Evolutionary conservation across 2,888 invertebrate species (phyloP).

Genomic region (Arrhopalites spinosus): DNA sequence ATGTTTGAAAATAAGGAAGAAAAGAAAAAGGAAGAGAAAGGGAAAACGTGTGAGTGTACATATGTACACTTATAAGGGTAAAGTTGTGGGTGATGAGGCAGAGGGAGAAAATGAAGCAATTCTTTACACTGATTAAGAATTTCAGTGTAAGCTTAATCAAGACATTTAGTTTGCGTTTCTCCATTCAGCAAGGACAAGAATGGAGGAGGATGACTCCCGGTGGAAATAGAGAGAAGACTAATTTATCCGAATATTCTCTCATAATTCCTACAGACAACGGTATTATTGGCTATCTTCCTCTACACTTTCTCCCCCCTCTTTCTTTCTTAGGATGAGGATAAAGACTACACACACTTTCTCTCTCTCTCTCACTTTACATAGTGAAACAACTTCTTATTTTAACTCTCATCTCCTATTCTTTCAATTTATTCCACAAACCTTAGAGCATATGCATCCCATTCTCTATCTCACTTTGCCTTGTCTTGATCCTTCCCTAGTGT

Average conservation of each 20-base stretch:
- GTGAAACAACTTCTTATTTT: conserved; percentile 6
- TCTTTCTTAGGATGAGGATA: too few relatives aligned
- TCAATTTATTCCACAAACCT: conserved; percentile 20
- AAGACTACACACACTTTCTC: neutral
- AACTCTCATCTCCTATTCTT: conserved; percentile 30
- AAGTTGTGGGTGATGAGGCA: neutral
- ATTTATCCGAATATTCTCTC: conserved; percentile 56
- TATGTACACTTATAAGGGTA: neutral
- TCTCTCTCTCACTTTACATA: neutral
- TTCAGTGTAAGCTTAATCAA: too few relatives aligned
- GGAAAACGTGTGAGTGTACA: neutral
- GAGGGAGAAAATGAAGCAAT: conserved; percentile 43
- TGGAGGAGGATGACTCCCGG: conserved; percentile 42
- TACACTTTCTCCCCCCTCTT: neutral
- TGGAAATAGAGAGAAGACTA: conserved; percentile 55
- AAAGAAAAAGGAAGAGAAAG: neutral
- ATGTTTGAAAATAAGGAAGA: neutral
- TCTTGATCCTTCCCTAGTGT: too few relatives aligned
- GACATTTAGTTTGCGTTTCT: conserved; percentile 42
- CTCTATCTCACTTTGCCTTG: neutral
- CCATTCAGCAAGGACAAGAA: conserved; percentile 40
- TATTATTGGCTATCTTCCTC: conserved; percentile 45
- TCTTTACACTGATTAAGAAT: conserved; percentile 52
- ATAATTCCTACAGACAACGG: conserved; percentile 56
- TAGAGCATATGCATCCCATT: neutral